phyloP scores from a whole-genome alignment of 2,113 vertebrate species.

The Beaufortia kweichowensis region DNA sequence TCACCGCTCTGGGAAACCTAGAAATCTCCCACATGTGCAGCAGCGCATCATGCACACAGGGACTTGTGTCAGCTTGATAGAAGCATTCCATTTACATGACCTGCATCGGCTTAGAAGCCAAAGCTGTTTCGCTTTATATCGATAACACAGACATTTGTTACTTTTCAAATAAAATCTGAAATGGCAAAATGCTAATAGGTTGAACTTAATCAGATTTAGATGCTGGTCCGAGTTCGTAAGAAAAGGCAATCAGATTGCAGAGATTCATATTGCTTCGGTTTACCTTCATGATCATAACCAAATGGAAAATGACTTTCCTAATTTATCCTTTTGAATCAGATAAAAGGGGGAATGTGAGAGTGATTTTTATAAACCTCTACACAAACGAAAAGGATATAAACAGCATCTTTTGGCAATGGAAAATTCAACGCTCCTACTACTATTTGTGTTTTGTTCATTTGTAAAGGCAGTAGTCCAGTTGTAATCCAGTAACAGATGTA shows the following conservation, averaged over 20 bases:
- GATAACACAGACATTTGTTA: neutral
- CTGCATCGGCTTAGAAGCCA: neutral
- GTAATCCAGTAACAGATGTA: slow-evolving; percentile 18
- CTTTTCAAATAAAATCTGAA: slow-evolving; percentile 8
- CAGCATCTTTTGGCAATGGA: slow-evolving; percentile 43
- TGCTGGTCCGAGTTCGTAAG: neutral
- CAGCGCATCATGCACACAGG: slow-evolving; percentile 23
- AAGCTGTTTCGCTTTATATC: neutral
- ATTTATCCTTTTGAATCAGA: slow-evolving; percentile 32
- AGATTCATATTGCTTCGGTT: slow-evolving; percentile 46
- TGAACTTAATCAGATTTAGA: slow-evolving; percentile 12
- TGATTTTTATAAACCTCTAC: slow-evolving; percentile 14
- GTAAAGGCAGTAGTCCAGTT: slow-evolving; percentile 49
- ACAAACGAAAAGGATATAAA: slow-evolving; percentile 27
- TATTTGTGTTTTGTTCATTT: slow-evolving; percentile 26
- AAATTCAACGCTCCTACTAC: slow-evolving; percentile 33
- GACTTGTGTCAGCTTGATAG: slow-evolving; percentile 26
- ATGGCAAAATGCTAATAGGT: slow-evolving; percentile 9
- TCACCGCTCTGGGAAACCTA: slow-evolving; percentile 3
- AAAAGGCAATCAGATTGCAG: slow-evolving; percentile 29
- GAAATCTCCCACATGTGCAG: slow-evolving; percentile 38
- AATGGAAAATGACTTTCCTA: slow-evolving; percentile 33
- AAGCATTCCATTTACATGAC: slow-evolving; percentile 24
- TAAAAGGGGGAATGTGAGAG: slow-evolving; percentile 28
- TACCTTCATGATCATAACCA: slow-evolving; percentile 28